A percentile compares a stretch with the other conserved stretches of the same genome.
Conservation (phyloP, 2,113 vertebrate genomes). For the Saccopteryx leptura region DNA sequence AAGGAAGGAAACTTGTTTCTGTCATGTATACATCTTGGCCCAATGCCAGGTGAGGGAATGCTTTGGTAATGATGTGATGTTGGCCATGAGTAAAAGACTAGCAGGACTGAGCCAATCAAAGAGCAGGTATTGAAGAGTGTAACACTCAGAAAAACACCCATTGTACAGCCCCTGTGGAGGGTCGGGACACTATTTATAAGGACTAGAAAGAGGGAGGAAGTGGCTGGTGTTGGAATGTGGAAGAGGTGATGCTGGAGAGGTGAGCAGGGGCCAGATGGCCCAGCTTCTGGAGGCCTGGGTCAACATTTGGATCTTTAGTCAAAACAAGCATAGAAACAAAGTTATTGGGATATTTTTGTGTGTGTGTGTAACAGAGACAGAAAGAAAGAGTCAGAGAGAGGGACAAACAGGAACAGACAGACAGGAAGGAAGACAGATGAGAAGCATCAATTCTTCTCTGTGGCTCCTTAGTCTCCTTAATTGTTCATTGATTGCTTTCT, state of each 20-base stretch:
- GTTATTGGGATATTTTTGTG: background rate
- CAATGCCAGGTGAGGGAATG: background rate
- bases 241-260: background rate
- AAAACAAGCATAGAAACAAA: background rate
- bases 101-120: background rate
- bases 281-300: background rate
- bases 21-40: background rate
- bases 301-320: background rate
- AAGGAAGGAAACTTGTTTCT: background rate
- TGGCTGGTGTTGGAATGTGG: background rate
- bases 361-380: no score
- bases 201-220: background rate
- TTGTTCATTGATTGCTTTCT: no score
- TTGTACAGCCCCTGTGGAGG: background rate
- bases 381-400: no score
- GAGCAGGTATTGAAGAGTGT: background rate
- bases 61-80: background rate
- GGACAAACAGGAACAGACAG: no score
- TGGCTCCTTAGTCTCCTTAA: no score
- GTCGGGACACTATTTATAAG: no score
- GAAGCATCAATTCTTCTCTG: no score
- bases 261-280: background rate
- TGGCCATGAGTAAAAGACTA: background rate
- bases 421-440: no score
- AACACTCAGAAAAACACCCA: background rate